Conservation (phyloP, 2,888 invertebrate genomes). For the Phanerotoma sp. region DNA sequence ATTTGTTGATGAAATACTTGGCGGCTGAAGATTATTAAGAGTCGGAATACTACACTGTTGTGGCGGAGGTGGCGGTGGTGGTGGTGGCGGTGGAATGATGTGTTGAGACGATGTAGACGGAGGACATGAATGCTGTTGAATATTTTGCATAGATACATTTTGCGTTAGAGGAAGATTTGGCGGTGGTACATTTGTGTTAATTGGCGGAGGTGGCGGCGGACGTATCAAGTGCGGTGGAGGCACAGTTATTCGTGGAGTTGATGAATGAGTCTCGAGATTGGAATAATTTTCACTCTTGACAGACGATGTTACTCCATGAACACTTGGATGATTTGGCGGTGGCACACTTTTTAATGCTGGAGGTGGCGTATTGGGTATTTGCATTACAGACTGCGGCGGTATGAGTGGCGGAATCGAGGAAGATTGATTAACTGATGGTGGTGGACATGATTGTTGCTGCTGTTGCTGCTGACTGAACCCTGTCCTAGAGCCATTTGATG, state of each 20-base stretch:
- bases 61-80: too few relatives aligned
- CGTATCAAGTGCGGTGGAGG: conserved; percentile 42
- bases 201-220: conserved; percentile 42
- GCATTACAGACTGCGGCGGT: conserved; percentile 47
- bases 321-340: conserved; percentile 23
- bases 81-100: conserved; percentile 31
- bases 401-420: conserved; percentile 44
- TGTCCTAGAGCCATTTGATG: conserved; percentile 39
- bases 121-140: neutral
- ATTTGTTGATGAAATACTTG: conserved; percentile 47
- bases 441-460: conserved; percentile 31
- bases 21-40: conserved; percentile 41
- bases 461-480: conserved; percentile 41
- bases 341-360: conserved; percentile 43
- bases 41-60: conserved; percentile 47
- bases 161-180: conserved; percentile 33
- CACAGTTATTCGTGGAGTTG: conserved; percentile 42
- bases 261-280: conserved; percentile 39
- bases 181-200: conserved; percentile 53
- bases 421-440: conserved; percentile 34
- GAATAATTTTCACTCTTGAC: conserved; percentile 40
- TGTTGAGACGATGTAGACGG: conserved; percentile 27
- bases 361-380: conserved; percentile 47
- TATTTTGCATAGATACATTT: conserved; percentile 5
- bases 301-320: conserved; percentile 38